These are phyloP conservation scores for Fulmarus glacialis DNA, from an alignment of 2,113 vertebrate species.

Conservation along the genomic window DNA sequence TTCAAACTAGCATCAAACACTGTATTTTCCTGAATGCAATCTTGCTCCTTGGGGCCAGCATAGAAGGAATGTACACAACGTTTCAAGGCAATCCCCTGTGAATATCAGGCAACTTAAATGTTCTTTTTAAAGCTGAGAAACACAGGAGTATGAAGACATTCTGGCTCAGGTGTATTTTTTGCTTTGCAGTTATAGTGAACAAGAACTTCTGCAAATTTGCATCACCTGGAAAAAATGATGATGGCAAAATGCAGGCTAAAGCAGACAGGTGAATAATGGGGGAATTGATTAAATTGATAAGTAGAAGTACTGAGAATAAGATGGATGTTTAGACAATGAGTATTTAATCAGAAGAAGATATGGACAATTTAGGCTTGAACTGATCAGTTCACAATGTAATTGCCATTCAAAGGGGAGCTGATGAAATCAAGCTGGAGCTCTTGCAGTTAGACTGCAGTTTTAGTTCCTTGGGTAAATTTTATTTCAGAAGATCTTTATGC, in stretches of 20 bases:
- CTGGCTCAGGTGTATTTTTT: background rate
- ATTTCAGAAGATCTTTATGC: background rate
- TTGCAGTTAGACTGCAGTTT: background rate
- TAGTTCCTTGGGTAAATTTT: slow-evolving; percentile 12
- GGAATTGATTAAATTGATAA: slow-evolving; percentile 22
- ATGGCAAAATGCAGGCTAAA: slow-evolving; percentile 1
- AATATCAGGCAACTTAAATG: slow-evolving; percentile 5
- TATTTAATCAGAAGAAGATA: slow-evolving; percentile 2
- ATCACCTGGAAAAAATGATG: background rate
- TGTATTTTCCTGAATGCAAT: background rate
- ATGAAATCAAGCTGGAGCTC: slow-evolving; percentile 9
- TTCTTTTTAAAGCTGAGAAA: background rate
- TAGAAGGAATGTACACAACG: background rate
- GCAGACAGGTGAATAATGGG: background rate
- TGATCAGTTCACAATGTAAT: slow-evolving; percentile 24
- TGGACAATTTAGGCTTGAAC: background rate
- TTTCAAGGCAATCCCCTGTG: slow-evolving; percentile 22
- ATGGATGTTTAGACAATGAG: background rate
- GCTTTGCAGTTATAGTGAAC: background rate
- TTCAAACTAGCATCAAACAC: slow-evolving; percentile 47
- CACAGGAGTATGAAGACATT: background rate
- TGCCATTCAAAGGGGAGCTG: background rate
- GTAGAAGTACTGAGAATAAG: background rate
- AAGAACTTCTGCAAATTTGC: background rate
- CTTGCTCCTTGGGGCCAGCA: background rate